phyloP scores from a whole-genome alignment of 2,888 invertebrate species.

The Tachina lurida region DNA sequence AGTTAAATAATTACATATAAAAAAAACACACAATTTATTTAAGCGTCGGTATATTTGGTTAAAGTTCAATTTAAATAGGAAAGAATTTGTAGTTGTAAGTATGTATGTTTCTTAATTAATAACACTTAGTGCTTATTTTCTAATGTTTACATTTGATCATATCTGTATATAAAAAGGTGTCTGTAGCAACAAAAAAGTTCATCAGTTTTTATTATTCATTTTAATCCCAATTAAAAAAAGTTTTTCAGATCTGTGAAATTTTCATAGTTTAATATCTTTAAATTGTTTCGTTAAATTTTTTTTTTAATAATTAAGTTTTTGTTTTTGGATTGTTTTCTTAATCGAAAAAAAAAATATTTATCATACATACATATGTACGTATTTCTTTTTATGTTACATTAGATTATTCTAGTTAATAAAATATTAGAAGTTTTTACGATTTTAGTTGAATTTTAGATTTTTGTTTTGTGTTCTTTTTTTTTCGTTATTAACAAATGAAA shows the following conservation, averaged over 20 bases:
- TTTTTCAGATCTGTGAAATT: background rate
- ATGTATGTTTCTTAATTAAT: background rate
- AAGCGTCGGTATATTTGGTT: background rate
- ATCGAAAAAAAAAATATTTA: slow-evolving; percentile 22
- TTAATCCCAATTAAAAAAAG: background rate
- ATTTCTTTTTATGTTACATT: slow-evolving; percentile 40
- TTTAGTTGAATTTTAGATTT: slow-evolving; percentile 35
- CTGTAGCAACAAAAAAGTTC: background rate
- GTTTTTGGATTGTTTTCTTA: slow-evolving; percentile 33
- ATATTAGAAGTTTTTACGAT: slow-evolving; percentile 23
- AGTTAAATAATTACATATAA: background rate
- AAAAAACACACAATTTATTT: too few species aligned
- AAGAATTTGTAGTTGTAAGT: background rate
- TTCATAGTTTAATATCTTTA: slow-evolving; percentile 24
- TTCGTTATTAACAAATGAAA: slow-evolving; percentile 23
- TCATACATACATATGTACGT: background rate
- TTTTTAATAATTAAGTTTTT: slow-evolving; percentile 26
- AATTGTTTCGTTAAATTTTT: background rate
- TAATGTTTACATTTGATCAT: background rate
- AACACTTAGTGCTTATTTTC: background rate
- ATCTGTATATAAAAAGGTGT: background rate
- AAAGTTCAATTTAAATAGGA: background rate
- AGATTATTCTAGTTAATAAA: slow-evolving; percentile 49
- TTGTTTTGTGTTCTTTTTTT: slow-evolving; percentile 35
- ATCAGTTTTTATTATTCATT: background rate